These are phyloP conservation scores for Bujurquina vittata DNA, from an alignment of 2,113 vertebrate genomes.

Conservation along the genomic window DNA sequence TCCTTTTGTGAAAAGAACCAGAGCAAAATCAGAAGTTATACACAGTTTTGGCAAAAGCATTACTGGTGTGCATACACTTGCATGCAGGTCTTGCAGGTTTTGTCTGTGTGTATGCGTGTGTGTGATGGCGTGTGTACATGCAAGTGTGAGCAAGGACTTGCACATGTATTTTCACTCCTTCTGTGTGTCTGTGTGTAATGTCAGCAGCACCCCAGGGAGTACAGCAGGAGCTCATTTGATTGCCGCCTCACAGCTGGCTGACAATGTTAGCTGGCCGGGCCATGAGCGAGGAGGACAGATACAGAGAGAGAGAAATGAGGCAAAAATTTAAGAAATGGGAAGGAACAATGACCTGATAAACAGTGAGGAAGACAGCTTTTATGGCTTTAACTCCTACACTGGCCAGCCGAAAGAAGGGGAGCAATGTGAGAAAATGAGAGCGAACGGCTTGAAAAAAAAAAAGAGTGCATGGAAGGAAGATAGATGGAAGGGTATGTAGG, in stretches of 20 bases:
- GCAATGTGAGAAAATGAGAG: not conserved
- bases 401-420: not conserved
- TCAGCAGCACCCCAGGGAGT: conserved; percentile 52
- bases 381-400: not conserved
- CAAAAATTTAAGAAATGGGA: conserved; percentile 6
- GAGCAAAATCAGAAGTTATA: conserved; percentile 6
- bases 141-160: not conserved
- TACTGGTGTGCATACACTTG: not conserved
- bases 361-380: not conserved
- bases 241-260: conserved; percentile 63
- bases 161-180: not conserved
- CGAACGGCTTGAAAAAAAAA: not conserved
- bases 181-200: conserved; percentile 33
- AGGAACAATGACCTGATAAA: conserved; percentile 35
- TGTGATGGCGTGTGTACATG: not conserved
- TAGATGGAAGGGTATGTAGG: not conserved
- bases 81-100: not conserved
- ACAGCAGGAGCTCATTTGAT: conserved; percentile 62
- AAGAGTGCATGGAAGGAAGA: not conserved
- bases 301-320: not conserved
- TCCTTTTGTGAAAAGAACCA: conserved; percentile 12
- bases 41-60: conserved; percentile 19
- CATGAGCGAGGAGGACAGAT: conserved; percentile 18
- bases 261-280: conserved; percentile 29
- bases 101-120: not conserved